Evolutionary conservation across 2,113 vertebrate species (phyloP).

Genomic region (Loxodonta africana): DNA sequence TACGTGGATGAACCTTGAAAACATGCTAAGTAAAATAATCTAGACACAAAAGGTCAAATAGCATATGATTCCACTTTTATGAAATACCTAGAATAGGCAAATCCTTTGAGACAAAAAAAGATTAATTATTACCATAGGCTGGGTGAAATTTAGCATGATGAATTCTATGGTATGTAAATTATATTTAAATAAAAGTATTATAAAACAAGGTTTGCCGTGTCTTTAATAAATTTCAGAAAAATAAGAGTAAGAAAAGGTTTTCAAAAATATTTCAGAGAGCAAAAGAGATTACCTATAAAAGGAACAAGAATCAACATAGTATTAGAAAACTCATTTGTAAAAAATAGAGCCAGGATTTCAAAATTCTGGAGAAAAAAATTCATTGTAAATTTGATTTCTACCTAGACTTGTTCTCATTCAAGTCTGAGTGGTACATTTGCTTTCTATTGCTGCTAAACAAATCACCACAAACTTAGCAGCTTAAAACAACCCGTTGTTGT

Average conservation of each 20-base stretch:
- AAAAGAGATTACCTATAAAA: neutral
- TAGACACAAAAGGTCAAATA: no score
- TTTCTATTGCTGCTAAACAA: neutral
- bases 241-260: neutral
- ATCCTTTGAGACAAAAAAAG: no score
- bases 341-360: neutral
- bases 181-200: neutral
- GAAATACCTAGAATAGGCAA: no score
- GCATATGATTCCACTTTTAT: no score
- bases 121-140: no score
- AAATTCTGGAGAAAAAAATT: neutral
- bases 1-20: no score
- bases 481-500: no score
- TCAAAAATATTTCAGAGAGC: neutral
- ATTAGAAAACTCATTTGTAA: neutral
- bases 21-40: no score
- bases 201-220: neutral
- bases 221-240: constrained; percentile 1
- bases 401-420: neutral
- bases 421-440: neutral
- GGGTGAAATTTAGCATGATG: neutral
- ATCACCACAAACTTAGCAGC: no score
- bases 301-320: neutral
- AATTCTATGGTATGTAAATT: neutral
- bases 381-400: neutral